Conservation (phyloP, 2,888 invertebrate genomes). For the Amphipoea lucens region DNA sequence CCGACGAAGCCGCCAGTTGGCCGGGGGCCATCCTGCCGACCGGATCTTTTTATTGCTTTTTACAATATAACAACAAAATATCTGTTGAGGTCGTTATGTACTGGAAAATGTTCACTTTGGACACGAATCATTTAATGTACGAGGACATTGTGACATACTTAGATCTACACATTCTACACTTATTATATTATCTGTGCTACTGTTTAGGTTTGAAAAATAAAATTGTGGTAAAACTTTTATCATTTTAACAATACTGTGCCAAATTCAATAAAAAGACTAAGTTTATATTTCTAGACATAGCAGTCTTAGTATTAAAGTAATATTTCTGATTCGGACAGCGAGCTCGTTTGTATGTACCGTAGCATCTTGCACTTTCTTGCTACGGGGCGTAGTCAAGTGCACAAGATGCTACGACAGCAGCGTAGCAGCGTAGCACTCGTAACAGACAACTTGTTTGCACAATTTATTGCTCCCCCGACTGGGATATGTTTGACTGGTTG, state of each 20-base stretch:
- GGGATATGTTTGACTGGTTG: slow-evolving; percentile 69
- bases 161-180: background rate
- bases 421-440: slow-evolving; percentile 65
- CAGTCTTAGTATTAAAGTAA: slow-evolving; percentile 32
- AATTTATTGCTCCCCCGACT: slow-evolving; percentile 73
- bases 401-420: slow-evolving; percentile 67
- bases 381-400: slow-evolving; percentile 63
- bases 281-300: slow-evolving; percentile 20
- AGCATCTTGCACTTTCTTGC: slow-evolving; percentile 54
- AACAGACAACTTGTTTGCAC: slow-evolving; percentile 73
- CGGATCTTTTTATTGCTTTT: slow-evolving; percentile 69
- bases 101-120: slow-evolving; percentile 50
- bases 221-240: slow-evolving; percentile 2
- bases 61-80: slow-evolving; percentile 66
- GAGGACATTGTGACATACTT: slow-evolving; percentile 19
- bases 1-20: slow-evolving; percentile 76
- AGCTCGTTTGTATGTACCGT: slow-evolving; percentile 51
- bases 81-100: slow-evolving; percentile 58
- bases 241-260: background rate
- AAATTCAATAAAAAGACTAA: slow-evolving; percentile 11
- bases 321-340: slow-evolving; percentile 44
- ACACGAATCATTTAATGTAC: slow-evolving; percentile 44
- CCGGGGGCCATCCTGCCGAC: slow-evolving; percentile 73
- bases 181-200: no score
- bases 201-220: slow-evolving; percentile 8